These are phyloP conservation scores for Aromia moschata DNA, from an alignment of 2,888 invertebrate species.

Conservation along the genomic window DNA sequence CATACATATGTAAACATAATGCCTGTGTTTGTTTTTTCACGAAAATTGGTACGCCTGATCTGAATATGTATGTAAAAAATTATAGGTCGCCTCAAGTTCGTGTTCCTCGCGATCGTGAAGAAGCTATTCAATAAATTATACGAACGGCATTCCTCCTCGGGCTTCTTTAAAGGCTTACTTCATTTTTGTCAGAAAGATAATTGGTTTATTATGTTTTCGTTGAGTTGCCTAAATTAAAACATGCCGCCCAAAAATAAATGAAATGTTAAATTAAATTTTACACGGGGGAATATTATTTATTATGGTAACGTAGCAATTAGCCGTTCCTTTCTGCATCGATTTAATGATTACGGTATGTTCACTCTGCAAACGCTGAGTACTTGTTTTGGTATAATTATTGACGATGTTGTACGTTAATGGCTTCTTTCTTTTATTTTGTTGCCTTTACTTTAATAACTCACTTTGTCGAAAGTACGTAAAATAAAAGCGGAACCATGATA, in stretches of 20 bases:
- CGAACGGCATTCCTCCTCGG: slow-evolving; percentile 2
- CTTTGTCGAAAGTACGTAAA: too few relatives aligned
- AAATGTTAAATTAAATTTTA: slow-evolving; percentile 22
- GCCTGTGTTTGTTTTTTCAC: not conserved
- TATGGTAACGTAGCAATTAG: slow-evolving; percentile 10
- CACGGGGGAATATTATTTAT: slow-evolving; percentile 11
- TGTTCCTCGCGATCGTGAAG: slow-evolving; percentile 1
- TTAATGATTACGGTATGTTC: slow-evolving; percentile 1
- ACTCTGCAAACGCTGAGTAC: not conserved
- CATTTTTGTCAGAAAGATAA: slow-evolving; percentile 19
- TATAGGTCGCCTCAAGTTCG: not conserved
- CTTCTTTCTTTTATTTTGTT: slow-evolving; percentile 4
- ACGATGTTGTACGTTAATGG: not conserved
- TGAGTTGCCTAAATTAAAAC: slow-evolving; percentile 20
- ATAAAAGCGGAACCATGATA: too few relatives aligned
- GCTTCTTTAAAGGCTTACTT: slow-evolving; percentile 8
- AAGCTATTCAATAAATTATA: slow-evolving; percentile 1
- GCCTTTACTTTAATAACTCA: too few relatives aligned
- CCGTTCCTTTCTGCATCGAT: slow-evolving; percentile 18
- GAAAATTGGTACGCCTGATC: not conserved
- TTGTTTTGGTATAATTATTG: slow-evolving; percentile 10
- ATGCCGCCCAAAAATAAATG: slow-evolving; percentile 15
- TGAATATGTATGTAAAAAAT: not conserved
- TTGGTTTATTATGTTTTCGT: slow-evolving; percentile 10
- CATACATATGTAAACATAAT: not conserved